Percentiles rank a stretch among this genome's conserved stretches.
Evolutionary conservation across 2,888 invertebrate species (phyloP).

Genomic region (Fabriciana adippe): DNA sequence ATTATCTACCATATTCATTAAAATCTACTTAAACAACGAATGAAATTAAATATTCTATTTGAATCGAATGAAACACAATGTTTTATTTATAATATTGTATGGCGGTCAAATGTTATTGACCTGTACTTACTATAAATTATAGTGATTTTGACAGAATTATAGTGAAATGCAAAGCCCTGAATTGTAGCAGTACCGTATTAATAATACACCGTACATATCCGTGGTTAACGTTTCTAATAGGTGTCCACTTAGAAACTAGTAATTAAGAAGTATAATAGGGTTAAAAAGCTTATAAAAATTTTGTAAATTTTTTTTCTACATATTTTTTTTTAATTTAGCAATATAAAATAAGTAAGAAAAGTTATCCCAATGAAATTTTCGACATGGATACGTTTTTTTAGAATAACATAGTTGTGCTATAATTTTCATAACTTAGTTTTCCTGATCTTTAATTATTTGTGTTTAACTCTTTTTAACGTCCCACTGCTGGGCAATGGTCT

Average conservation of each 20-base stretch:
- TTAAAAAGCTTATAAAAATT: constrained; percentile 1
- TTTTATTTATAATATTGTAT: constrained; percentile 15
- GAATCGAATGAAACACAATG: background rate
- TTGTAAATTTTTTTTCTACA: too few species aligned
- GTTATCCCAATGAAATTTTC: too few species aligned
- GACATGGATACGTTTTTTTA: too few species aligned
- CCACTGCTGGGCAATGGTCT: too few species aligned
- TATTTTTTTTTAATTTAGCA: background rate
- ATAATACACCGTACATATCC: constrained; percentile 40
- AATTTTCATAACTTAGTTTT: too few species aligned
- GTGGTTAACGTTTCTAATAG: constrained; percentile 40
- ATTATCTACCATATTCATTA: too few species aligned
- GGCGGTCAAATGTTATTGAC: constrained; percentile 7
- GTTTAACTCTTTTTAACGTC: too few species aligned
- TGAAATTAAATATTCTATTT: too few species aligned
- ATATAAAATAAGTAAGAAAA: too few species aligned
- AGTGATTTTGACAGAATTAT: constrained; percentile 14
- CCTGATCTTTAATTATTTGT: too few species aligned
- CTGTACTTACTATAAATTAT: constrained; percentile 21
- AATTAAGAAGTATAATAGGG: constrained; percentile 42
- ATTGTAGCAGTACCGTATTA: constrained; percentile 39
- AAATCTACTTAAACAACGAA: too few species aligned
- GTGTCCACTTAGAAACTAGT: constrained; percentile 41
- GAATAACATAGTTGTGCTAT: too few species aligned
- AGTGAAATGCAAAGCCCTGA: constrained; percentile 21